These are phyloP conservation scores for Heliconius melpomene DNA, from an alignment of 1,140 invertebrate genomes.

Conservation along the genomic window DNA sequence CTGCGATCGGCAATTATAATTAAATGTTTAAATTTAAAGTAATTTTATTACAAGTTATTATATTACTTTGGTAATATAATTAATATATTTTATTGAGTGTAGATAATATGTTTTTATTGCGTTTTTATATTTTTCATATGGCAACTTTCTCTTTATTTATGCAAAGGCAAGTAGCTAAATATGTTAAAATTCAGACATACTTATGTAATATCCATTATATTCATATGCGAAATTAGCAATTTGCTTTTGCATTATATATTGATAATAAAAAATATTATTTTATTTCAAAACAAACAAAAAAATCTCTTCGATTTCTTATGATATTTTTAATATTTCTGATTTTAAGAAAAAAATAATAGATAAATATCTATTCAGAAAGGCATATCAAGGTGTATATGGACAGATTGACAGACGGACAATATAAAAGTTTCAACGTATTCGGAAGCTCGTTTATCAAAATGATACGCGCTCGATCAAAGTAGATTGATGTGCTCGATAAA, in stretches of 20 bases:
- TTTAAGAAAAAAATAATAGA: constrained; percentile 37
- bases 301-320: no score
- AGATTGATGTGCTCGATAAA: constrained; percentile 62
- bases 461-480: constrained; percentile 69
- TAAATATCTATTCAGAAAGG: constrained; percentile 44
- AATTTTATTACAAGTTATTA: background rate
- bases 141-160: background rate
- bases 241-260: no score
- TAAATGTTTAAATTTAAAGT: constrained; percentile 23
- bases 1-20: background rate
- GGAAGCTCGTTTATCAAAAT: constrained; percentile 71
- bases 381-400: constrained; percentile 41
- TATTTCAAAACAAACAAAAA: no score
- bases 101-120: background rate
- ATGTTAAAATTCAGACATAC: no score
- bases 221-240: no score
- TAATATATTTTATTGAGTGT: background rate
- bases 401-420: constrained; percentile 61
- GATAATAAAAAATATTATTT: no score
- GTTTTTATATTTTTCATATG: background rate
- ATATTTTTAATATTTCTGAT: background rate
- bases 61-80: background rate
- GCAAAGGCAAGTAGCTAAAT: no score
- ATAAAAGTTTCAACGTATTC: constrained; percentile 56
- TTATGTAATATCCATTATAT: no score